Conservation (phyloP, 2,113 vertebrate genomes). For the Podiceps cristatus region DNA sequence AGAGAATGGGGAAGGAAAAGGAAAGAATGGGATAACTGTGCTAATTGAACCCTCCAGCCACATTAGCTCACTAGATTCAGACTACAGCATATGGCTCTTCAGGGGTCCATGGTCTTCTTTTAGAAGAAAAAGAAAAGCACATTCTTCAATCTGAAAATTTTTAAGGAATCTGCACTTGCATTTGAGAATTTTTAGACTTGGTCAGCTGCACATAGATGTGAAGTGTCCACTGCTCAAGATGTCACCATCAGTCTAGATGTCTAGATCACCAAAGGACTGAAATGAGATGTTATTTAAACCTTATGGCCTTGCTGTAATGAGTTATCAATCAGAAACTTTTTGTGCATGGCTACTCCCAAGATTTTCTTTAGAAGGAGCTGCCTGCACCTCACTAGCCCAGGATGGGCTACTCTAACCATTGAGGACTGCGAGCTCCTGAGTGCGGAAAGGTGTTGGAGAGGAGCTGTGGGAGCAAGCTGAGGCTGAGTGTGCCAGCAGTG, state of each 20-base stretch:
- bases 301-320: not conserved
- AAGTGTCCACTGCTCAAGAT: not conserved
- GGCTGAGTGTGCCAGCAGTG: accelerated
- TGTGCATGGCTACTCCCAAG: accelerated
- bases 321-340: not conserved
- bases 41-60: not conserved
- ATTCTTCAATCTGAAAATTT: not conserved
- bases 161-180: not conserved
- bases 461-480: not conserved
- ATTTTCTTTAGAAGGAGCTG: not conserved
- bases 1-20: not conserved
- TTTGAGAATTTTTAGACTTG: not conserved
- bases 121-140: not conserved
- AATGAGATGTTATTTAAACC: not conserved
- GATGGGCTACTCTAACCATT: not conserved
- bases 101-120: accelerated
- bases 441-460: not conserved
- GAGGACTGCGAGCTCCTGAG: not conserved
- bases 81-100: not conserved
- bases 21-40: not conserved
- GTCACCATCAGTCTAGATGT: not conserved
- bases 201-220: accelerated
- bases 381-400: not conserved
- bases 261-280: not conserved
- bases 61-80: not conserved